Percentiles rank a stretch among this genome's conserved stretches.
These are phyloP conservation scores for Melanotaenia maccullochi DNA, from an alignment of 2,797 vertebrate genomes.

Conservation along the genomic window DNA sequence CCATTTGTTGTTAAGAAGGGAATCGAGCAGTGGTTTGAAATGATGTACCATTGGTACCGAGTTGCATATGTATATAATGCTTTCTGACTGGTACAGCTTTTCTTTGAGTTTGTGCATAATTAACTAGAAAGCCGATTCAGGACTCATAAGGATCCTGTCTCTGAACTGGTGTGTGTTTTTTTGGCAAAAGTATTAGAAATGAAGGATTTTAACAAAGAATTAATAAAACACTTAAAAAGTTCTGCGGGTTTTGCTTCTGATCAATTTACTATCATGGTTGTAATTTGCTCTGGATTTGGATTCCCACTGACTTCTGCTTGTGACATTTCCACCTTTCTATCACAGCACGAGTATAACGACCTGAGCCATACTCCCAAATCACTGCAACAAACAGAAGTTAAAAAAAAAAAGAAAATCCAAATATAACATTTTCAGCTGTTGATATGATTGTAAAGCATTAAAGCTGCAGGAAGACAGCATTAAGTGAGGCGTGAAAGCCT, in stretches of 20 bases:
- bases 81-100: conserved; percentile 66
- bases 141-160: conserved; percentile 66
- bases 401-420: too few relatives aligned
- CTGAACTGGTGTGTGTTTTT: conserved; percentile 67
- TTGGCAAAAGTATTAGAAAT: conserved; percentile 60
- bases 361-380: too few relatives aligned
- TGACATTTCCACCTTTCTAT: neutral
- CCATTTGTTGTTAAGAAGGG: conserved; percentile 60
- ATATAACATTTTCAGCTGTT: too few relatives aligned
- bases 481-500: neutral
- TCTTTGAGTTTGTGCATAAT: conserved; percentile 64
- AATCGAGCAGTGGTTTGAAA: conserved; percentile 45
- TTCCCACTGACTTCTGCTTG: neutral
- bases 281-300: neutral
- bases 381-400: too few relatives aligned
- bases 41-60: conserved; percentile 41
- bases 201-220: conserved; percentile 59
- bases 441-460: too few relatives aligned
- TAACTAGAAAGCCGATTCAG: conserved; percentile 73
- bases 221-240: conserved; percentile 63
- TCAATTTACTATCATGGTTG: neutral
- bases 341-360: too few relatives aligned
- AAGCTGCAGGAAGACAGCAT: neutral
- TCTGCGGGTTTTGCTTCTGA: conserved; percentile 9
- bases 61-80: conserved; percentile 74